These are phyloP conservation scores for Leucophenga varia DNA, from an alignment of 1,140 invertebrate species.

Conservation along the genomic window DNA sequence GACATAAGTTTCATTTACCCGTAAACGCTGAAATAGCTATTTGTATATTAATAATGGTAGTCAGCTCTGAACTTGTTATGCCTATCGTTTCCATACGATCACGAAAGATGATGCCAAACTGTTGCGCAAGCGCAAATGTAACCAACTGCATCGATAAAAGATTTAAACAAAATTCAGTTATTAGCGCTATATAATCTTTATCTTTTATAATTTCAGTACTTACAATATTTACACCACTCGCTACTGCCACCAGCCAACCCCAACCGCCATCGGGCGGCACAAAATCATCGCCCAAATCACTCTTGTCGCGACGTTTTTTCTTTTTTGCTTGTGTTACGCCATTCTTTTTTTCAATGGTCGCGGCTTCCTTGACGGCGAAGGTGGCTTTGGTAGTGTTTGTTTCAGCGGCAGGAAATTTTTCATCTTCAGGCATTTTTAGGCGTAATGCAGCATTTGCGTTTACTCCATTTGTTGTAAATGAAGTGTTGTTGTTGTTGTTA, in stretches of 20 bases:
- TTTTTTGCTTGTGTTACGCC: slow-evolving; percentile 23
- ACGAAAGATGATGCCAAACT: slow-evolving; percentile 67
- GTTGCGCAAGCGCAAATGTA: slow-evolving; percentile 64
- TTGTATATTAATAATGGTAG: slow-evolving; percentile 68
- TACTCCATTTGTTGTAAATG: slow-evolving; percentile 21
- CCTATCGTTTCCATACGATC: slow-evolving; percentile 61
- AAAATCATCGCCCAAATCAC: slow-evolving; percentile 52
- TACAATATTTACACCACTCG: slow-evolving; percentile 48
- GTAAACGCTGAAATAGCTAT: slow-evolving; percentile 62
- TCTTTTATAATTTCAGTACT: slow-evolving; percentile 14
- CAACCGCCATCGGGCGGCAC: slow-evolving; percentile 53
- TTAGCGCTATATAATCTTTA: too few species aligned
- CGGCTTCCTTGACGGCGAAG: too few species aligned
- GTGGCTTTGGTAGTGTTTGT: slow-evolving; percentile 9
- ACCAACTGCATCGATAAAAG: slow-evolving; percentile 61
- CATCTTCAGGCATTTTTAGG: slow-evolving; percentile 27
- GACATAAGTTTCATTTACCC: slow-evolving; percentile 24
- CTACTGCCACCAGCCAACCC: slow-evolving; percentile 53
- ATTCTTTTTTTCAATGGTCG: too few species aligned
- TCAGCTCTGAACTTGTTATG: slow-evolving; percentile 63
- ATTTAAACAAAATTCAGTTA: too few species aligned
- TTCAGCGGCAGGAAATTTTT: too few species aligned
- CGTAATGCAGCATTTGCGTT: slow-evolving; percentile 12
- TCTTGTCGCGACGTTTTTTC: slow-evolving; percentile 48
- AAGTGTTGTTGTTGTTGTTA: slow-evolving; percentile 13